Base-by-base conservation (phyloP, 1,140 invertebrate species). In the Limonius californicus region DNA sequence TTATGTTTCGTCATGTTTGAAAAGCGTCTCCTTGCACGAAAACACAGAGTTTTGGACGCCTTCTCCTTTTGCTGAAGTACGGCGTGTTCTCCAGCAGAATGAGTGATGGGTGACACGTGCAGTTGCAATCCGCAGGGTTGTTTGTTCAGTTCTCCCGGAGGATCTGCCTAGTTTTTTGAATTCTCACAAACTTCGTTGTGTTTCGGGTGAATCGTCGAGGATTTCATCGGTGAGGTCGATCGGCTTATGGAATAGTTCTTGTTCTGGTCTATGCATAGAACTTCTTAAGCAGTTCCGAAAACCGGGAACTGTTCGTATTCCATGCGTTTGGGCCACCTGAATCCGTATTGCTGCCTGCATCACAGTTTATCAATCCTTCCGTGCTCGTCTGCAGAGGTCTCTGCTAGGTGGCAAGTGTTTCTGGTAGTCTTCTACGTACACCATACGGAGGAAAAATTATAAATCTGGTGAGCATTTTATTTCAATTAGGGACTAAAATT, bases 261-360 rank as follows among this genome's bases (percentile, higher is more conserved):
- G 19, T 75, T 74, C 54, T 74, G 66, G 69, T 97, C 94, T 94
- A 98, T 97, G 77, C 95, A 98, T 1, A 97, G 81, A 62, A 88
- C 85, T 7, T 93, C 87, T 7, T 86, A 84, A 56, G 84, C 81
- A 62, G 93, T 92, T 0, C 92, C 91, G 66, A 89, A 87, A 11
- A 84, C 80, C 0, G 96, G 97, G 57, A 99, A 81, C 39, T 89
- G 83, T 68, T 97, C 92, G 77, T 97, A 99, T 30, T 92, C 88
- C 91, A 97, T 95, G 23, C 92, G 80, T 73, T 97, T 94, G 0
- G 96, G 97, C 97, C 97, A 99, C 27, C 87, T 86, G 78, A 99
- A 98, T 30, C 94, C 95, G 78, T 98, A 97, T 70, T 94, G 88
- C 67, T 89, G n/a, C n/a, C 67, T 89, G 85, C 97, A 99, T 99